Percentiles rank a stretch among this genome's conserved stretches.
Evolutionary conservation across 2,888 invertebrate genomes (phyloP).

Genomic region (Pseudococcus longispinus): DNA sequence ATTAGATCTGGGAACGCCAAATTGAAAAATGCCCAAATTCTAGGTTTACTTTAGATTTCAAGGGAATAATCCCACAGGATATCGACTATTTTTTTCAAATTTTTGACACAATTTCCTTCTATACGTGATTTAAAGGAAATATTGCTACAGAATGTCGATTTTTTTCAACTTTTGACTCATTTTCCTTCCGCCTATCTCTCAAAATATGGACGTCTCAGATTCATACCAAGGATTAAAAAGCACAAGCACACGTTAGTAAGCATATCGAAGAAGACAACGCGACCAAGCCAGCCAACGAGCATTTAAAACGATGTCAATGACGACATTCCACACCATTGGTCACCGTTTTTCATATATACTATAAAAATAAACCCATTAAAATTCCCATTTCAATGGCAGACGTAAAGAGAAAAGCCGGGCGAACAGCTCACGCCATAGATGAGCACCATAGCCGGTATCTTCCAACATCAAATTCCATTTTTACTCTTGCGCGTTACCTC

Average conservation of each 20-base stretch:
- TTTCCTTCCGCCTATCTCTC: not conserved
- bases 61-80: not conserved
- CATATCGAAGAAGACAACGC: not conserved
- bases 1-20: not conserved
- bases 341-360: not conserved
- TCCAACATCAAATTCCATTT: slow-evolving; percentile 14
- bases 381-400: not conserved
- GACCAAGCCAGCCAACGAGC: not conserved
- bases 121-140: not conserved
- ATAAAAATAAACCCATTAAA: not conserved
- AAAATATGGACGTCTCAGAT: not conserved
- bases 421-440: not conserved
- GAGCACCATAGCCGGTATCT: slow-evolving; percentile 11
- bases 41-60: not conserved
- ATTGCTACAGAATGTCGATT: not conserved
- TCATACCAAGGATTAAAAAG: not conserved
- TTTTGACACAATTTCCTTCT: not conserved
- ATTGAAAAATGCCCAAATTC: not conserved
- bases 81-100: not conserved
- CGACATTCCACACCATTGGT: not conserved
- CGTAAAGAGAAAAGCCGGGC: not conserved
- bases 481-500: slow-evolving; percentile 71
- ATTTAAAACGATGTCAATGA: not conserved
- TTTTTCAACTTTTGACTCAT: not conserved
- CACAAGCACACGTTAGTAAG: not conserved